Base-by-base conservation (phyloP, 1,140 invertebrate genomes). In the Pseudomyrmex flavicornis region DNA sequence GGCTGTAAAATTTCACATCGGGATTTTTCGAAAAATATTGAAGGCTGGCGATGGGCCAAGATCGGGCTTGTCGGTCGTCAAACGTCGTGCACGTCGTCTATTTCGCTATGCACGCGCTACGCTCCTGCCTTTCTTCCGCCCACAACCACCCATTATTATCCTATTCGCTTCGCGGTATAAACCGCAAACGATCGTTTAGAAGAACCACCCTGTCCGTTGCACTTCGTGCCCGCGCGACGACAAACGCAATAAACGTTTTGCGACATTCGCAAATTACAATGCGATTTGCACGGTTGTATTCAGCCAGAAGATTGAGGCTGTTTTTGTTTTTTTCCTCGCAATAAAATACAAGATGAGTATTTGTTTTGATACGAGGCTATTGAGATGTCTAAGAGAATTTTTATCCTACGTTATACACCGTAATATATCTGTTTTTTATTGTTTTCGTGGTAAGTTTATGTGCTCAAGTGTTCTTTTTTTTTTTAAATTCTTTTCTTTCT, bases 11-110 rank as follows among this genome's bases (percentile, higher is more conserved):
- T n/a, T 85, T 77, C 7, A 52, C 58, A 10, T 2, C n/a, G 17
- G 13, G 44, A 17, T 56, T 17, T 75, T 91, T 90, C 87, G 82
- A 87, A 91, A 93, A 92, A 92, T 93, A 93, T 91, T 88, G 88
- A 83, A 88, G 70, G 52, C 83, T 90, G 90, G 89, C 88, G 82
- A 35, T 15, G 22, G 61, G 92, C 91, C 91, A 92, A 87, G 82
- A 72, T 80, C 48, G 35, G 5, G 35, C 46, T 68, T 44, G 17
- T 35, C 88, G 66, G 84, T 48, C 77, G 89, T 91, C 77, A 85
- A 82, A 86, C 86, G 85, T 61, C 54, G 44, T 17, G 69, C 58
- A 46, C 75, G 50, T 35, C 5, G 35, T 80, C 76, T 72, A 79
- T 79, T 79, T 79, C 54, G 44, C 44, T 70, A 50, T 70, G 76